phyloP scores from a whole-genome alignment of 2,113 vertebrate genomes.

The Gallinago undulata region DNA sequence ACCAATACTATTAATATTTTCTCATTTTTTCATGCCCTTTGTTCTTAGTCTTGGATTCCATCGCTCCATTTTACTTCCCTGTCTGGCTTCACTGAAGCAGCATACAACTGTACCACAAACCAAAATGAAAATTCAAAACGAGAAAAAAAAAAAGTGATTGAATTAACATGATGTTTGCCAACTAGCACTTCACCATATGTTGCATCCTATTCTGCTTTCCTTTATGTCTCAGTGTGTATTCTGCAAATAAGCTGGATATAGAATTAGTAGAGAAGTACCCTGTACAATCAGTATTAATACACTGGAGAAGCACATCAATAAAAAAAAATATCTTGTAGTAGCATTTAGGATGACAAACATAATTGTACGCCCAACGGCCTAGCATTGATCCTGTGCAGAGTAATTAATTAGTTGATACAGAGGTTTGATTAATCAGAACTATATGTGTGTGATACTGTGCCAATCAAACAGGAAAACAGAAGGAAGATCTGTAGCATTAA shows the following conservation, averaged over 20 bases:
- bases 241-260: neutral
- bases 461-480: neutral
- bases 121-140: neutral
- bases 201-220: neutral
- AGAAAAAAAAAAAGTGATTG: neutral
- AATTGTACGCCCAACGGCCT: neutral
- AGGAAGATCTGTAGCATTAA: neutral
- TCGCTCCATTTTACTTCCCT: neutral
- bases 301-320: neutral
- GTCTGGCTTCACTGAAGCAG: neutral
- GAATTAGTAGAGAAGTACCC: neutral
- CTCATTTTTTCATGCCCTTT: neutral
- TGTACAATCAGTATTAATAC: neutral
- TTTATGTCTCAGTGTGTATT: neutral
- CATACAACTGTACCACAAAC: neutral
- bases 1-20: neutral
- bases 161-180: neutral
- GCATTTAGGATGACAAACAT: neutral
- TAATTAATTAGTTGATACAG: neutral
- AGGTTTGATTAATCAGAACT: neutral
- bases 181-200: neutral
- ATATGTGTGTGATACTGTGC: neutral
- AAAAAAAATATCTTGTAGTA: neutral
- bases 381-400: neutral
- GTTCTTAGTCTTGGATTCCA: neutral